phyloP scores from a whole-genome alignment of 1,140 invertebrate species.

The Drosophila sucinea region DNA sequence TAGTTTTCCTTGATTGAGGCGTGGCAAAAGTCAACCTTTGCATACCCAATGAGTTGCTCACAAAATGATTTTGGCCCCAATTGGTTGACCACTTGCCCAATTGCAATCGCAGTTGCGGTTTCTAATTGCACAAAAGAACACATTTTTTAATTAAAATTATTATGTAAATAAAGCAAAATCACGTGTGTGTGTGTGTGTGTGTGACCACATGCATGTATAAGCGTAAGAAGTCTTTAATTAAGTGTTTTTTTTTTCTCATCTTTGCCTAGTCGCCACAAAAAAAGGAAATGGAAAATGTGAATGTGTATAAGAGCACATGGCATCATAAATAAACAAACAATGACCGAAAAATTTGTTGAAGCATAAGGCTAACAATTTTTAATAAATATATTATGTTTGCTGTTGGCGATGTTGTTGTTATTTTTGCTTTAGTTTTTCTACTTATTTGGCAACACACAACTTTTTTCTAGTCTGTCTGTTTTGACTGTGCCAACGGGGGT shows the following conservation, averaged over 20 bases:
- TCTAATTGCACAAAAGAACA: constrained; percentile 33
- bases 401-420: neutral
- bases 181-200: neutral
- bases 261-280: constrained; percentile 3
- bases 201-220: neutral
- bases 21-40: constrained; percentile 47
- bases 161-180: constrained; percentile 42
- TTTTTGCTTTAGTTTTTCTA: constrained; percentile 19
- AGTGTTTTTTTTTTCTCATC: constrained; percentile 20
- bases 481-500: constrained; percentile 15
- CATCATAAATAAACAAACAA: constrained; percentile 53
- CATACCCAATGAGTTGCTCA: constrained; percentile 57
- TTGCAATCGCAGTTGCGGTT: constrained; percentile 1
- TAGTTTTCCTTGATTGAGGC: constrained; percentile 58
- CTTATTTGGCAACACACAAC: constrained; percentile 39
- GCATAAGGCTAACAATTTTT: constrained; percentile 59
- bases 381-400: constrained; percentile 68
- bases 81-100: constrained; percentile 61
- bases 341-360: constrained; percentile 37
- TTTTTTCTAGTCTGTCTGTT: constrained; percentile 41
- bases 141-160: constrained; percentile 60
- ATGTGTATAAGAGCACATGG: neutral
- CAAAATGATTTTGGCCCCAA: constrained; percentile 33
- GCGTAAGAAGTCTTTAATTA: constrained; percentile 49
- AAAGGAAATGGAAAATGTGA: neutral